Conservation (phyloP, 2,888 invertebrate species). For the Zygogramma bicolorata region DNA sequence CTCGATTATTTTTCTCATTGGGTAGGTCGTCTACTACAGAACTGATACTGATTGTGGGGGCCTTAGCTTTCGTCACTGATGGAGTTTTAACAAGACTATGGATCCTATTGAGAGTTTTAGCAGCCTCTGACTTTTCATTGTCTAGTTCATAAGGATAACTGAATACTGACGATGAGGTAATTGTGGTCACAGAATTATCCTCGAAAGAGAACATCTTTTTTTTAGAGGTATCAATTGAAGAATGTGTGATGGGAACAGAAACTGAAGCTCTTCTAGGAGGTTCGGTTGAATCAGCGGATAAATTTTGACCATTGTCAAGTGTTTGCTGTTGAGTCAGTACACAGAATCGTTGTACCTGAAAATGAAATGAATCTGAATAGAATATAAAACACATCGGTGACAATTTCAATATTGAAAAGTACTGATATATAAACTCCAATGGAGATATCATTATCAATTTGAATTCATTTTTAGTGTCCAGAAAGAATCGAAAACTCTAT, state of each 20-base stretch:
- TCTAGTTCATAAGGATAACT: conserved; percentile 61
- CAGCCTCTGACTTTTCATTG: conserved; percentile 56
- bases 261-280: conserved; percentile 65
- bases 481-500: too few species aligned
- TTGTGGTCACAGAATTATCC: conserved; percentile 58
- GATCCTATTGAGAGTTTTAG: conserved; percentile 63
- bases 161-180: conserved; percentile 53
- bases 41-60: conserved; percentile 80
- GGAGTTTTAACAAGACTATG: conserved; percentile 65
- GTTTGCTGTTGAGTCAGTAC: conserved; percentile 77
- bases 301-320: conserved; percentile 71
- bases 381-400: too few species aligned
- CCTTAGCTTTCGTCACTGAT: conserved; percentile 63
- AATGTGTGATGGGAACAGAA: conserved; percentile 66
- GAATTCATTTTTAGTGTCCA: too few species aligned
- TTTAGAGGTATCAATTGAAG: conserved; percentile 62
- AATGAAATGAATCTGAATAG: too few species aligned
- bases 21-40: conserved; percentile 75
- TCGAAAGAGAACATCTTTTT: conserved; percentile 68
- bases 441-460: too few species aligned
- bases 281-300: conserved; percentile 62
- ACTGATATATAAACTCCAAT: too few species aligned
- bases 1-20: conserved; percentile 35
- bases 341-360: conserved; percentile 73
- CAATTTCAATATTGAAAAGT: too few species aligned